Conservation (phyloP, 2,888 invertebrate genomes). For the Drosophila mayaguana region DNA sequence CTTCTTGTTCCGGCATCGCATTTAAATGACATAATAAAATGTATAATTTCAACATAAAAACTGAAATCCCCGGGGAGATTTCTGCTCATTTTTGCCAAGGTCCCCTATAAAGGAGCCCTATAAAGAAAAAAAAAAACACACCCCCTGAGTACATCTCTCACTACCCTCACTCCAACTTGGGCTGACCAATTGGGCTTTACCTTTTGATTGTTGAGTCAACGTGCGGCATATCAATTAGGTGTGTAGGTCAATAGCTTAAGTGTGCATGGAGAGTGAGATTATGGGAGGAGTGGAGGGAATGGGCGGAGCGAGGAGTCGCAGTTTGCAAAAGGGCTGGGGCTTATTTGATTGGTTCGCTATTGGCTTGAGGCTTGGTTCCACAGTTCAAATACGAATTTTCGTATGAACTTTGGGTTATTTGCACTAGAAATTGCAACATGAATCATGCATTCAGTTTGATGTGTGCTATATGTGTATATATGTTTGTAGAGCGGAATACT, state of each 20-base stretch:
- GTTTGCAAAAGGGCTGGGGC: background rate
- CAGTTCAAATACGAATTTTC: constrained; percentile 23
- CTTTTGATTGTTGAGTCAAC: constrained; percentile 63
- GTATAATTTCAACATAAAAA: constrained; percentile 76
- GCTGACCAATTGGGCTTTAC: constrained; percentile 17
- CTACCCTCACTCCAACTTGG: background rate
- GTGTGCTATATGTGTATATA: background rate
- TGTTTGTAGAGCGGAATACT: constrained; percentile 16
- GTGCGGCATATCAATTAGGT: constrained; percentile 72
- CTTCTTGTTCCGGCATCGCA: constrained; percentile 46
- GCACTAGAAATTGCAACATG: constrained; percentile 46
- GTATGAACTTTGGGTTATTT: constrained; percentile 38
- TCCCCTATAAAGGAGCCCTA: background rate
- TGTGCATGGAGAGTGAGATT: constrained; percentile 21
- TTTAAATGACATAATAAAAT: constrained; percentile 75
- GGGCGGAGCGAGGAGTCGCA: background rate
- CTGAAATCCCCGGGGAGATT: constrained; percentile 64
- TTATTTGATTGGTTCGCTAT: constrained; percentile 18
- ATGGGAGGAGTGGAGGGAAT: background rate
- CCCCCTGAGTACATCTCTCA: constrained; percentile 4
- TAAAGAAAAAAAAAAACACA: background rate
- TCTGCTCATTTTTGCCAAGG: constrained; percentile 17
- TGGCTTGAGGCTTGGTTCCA: constrained; percentile 24
- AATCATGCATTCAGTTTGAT: constrained; percentile 50
- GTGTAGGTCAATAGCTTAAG: constrained; percentile 70